phyloP scores from a whole-genome alignment of 2,888 invertebrate species.

The Galerucella calmariensis region DNA sequence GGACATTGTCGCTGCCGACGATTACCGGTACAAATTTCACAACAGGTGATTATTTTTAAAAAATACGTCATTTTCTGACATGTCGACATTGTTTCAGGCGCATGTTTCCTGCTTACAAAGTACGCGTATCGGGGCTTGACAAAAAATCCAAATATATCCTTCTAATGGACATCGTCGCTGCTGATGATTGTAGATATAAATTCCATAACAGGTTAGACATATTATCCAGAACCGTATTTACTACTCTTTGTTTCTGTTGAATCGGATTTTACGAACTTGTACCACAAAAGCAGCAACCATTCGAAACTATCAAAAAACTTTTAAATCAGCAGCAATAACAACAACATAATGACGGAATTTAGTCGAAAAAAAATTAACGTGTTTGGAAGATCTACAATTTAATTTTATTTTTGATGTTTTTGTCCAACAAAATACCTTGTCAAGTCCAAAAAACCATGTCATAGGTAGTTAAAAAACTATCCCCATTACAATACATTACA shows the following conservation, averaged over 20 bases:
- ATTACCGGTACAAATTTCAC: conserved; percentile 98
- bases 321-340: background rate
- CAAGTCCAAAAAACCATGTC: too few relatives aligned
- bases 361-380: background rate
- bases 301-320: background rate
- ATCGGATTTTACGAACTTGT: conserved; percentile 49
- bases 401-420: too few relatives aligned
- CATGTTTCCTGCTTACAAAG: conserved; percentile 98
- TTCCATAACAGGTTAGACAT: conserved; percentile 87
- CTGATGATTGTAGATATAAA: conserved; percentile 95
- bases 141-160: conserved; percentile 97
- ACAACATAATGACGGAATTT: background rate
- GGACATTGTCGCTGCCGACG: conserved; percentile 99
- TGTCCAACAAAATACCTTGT: too few relatives aligned
- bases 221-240: conserved; percentile 38
- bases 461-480: too few relatives aligned
- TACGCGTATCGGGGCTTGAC: conserved; percentile 95
- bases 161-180: conserved; percentile 96
- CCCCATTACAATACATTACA: too few relatives aligned
- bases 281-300: conserved; percentile 36
- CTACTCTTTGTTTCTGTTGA: conserved; percentile 26
- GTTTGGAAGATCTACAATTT: too few relatives aligned
- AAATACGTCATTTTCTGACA: conserved; percentile 41
- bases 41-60: conserved; percentile 76
- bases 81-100: conserved; percentile 77